Evolutionary conservation across 1,140 invertebrate genomes (phyloP), one percentile per base, ranked within the genome.

Genomic region (Drosophila truncata): DNA sequence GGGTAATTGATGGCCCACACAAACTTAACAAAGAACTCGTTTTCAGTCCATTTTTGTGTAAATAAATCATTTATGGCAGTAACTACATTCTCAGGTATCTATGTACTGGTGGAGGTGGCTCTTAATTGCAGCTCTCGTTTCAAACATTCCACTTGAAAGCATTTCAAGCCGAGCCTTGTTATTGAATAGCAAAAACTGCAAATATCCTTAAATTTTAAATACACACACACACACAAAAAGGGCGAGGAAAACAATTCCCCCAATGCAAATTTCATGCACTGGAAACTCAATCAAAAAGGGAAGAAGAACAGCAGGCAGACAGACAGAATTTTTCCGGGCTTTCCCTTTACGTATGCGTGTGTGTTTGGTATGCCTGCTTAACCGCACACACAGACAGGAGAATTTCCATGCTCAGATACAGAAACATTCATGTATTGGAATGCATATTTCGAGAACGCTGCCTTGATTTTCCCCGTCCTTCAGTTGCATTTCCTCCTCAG

Each of bases 201-300:
- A 59, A 39, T 14, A 20, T 25, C 54, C 47, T 73, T 60, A 73
- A 59, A 72, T 73, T 72, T 73, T 60, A 41, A 59, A 59, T 20
- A 72, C 44, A 72, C 42, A 52, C 41, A 59, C n/a, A 72, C 44
- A 72, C 42, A 52, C 41, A 69, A 42, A 61, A 25, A 18, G n/a
- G 57, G 46, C 39, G 44, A 33, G 55, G 41, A 59, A 78, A 73
- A 73, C 80, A 80, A 83, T 87, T 86, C 80, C 44, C 71, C 65
- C 54, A 71, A 87, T 86, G 83, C 59, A 82, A 82, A 69, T 86
- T 87, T 66, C 50, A 73, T 71, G 83, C 73, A 39, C 47, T 58
- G 61, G 61, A 80, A 73, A 58, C 52, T 63, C 75, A 78, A 78
- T 78, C 75, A 78, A 78, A 63, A 23, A 27, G 50, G 47, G 27